Evolutionary conservation across 2,888 invertebrate genomes (phyloP).

Genomic region (Zele albiditarsus): DNA sequence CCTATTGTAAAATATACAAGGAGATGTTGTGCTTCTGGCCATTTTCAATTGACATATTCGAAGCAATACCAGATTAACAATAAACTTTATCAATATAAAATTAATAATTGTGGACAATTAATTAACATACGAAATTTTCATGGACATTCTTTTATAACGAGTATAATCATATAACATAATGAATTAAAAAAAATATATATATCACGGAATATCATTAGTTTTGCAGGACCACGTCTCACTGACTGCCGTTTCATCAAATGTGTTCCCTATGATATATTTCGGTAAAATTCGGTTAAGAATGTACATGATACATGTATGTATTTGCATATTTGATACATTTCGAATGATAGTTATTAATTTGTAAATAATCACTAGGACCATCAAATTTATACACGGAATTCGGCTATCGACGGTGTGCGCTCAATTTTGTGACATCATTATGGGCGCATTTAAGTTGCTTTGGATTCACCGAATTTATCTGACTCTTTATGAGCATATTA

Average conservation of each 20-base stretch:
- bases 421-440: too few relatives aligned
- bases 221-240: conserved; percentile 54
- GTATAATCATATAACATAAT: neutral
- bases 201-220: conserved; percentile 52
- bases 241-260: conserved; percentile 61
- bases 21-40: conserved; percentile 6
- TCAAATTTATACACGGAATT: too few relatives aligned
- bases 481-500: conserved; percentile 9
- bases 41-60: conserved; percentile 35
- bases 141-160: neutral
- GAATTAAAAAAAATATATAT: conserved; percentile 19
- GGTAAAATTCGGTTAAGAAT: conserved; percentile 42
- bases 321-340: conserved; percentile 1
- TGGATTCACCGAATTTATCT: too few relatives aligned
- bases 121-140: neutral
- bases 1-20: neutral
- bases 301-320: conserved; percentile 42
- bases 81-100: neutral
- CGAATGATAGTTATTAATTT: conserved; percentile 8
- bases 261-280: conserved; percentile 40
- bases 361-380: too few relatives aligned
- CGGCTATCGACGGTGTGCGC: too few relatives aligned
- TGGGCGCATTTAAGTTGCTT: too few relatives aligned
- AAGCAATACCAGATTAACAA: conserved; percentile 21
- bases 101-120: neutral